Evolutionary conservation across 2,113 vertebrate species (phyloP).

Genomic region (Edolisoma coerulescens): DNA sequence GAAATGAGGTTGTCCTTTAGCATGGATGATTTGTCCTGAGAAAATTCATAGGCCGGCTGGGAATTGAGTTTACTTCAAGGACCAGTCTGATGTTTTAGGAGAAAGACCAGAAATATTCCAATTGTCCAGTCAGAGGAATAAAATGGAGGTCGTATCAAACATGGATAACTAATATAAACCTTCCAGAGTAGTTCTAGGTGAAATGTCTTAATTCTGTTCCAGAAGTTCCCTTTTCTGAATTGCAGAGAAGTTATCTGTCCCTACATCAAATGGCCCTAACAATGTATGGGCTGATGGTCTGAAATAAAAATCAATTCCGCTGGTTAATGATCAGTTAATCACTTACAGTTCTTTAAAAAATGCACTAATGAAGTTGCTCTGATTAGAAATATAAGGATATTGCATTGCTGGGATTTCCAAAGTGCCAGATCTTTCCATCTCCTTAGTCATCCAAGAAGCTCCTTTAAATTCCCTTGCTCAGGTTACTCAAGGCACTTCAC

Average conservation of each 20-base stretch:
- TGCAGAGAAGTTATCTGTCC: slow-evolving; percentile 23
- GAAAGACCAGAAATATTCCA: not conserved
- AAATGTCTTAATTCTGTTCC: not conserved
- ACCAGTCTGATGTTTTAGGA: not conserved
- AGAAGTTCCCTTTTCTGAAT: slow-evolving; percentile 10
- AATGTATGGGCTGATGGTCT: slow-evolving; percentile 10
- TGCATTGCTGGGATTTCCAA: slow-evolving; percentile 45
- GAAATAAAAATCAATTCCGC: slow-evolving; percentile 47
- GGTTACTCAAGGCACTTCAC: not conserved
- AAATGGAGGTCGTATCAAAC: not conserved
- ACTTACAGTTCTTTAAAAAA: slow-evolving; percentile 48
- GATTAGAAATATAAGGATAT: slow-evolving; percentile 62
- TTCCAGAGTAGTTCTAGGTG: not conserved
- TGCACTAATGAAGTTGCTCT: slow-evolving; percentile 48
- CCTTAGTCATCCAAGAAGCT: not conserved
- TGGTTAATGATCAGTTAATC: slow-evolving; percentile 67
- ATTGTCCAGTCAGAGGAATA: not conserved
- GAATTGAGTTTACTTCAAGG: not conserved
- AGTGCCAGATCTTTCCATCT: not conserved
- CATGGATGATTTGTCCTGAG: not conserved
- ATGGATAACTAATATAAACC: not conserved
- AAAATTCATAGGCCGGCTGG: not conserved
- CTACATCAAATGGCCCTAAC: not conserved
- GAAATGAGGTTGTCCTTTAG: not conserved
- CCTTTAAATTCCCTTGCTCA: not conserved